Percentiles rank a stretch among this genome's conserved stretches.
Evolutionary conservation across 2,888 invertebrate species (phyloP).

Genomic region (Dioctria linearis): DNA sequence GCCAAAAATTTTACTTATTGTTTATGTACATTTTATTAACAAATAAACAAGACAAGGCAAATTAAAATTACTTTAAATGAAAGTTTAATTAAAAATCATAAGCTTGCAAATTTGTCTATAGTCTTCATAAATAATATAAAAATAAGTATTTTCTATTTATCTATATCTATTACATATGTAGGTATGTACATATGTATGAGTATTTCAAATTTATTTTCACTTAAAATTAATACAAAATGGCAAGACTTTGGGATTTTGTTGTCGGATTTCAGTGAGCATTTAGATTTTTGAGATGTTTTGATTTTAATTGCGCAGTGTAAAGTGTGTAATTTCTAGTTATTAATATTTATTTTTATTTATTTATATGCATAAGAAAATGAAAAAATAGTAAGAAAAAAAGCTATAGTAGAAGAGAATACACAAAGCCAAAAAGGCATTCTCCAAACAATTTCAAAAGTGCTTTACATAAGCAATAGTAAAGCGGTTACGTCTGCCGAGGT

Average conservation of each 20-base stretch:
- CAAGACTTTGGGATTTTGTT: slow-evolving; percentile 48
- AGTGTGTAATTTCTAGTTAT: not conserved
- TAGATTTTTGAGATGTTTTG: slow-evolving; percentile 2
- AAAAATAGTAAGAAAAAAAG: too few species aligned
- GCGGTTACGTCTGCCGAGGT: not conserved
- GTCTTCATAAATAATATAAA: not conserved
- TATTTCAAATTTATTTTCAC: not conserved
- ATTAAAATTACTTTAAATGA: too few species aligned
- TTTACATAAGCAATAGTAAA: not conserved
- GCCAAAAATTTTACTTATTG: not conserved
- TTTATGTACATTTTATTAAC: too few species aligned
- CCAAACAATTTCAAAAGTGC: not conserved
- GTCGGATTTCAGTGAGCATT: not conserved
- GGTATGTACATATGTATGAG: not conserved
- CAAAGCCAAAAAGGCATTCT: too few species aligned
- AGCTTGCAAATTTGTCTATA: too few species aligned
- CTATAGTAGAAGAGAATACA: too few species aligned
- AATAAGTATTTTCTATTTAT: too few species aligned
- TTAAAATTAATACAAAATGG: slow-evolving; percentile 33
- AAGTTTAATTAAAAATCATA: too few species aligned
- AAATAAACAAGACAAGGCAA: too few species aligned
- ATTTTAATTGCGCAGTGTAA: not conserved
- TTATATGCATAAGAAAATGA: not conserved
- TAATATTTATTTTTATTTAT: not conserved
- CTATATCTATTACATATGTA: not conserved